A percentile compares a stretch with the other conserved stretches of the same genome.
phyloP scores from a whole-genome alignment of 2,888 invertebrate species.

The Blastobasis adustella region DNA sequence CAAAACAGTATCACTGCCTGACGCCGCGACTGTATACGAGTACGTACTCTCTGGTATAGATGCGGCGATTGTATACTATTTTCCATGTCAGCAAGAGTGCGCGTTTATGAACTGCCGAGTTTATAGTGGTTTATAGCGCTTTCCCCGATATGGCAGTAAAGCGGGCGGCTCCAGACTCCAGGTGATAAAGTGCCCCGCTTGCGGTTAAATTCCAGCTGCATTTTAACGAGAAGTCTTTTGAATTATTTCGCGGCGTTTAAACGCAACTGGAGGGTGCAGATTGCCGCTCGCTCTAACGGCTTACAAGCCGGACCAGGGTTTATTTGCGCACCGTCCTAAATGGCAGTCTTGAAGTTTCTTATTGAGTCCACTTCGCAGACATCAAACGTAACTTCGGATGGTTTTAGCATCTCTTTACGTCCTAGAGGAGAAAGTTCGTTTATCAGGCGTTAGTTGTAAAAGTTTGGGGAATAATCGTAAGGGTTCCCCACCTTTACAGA shows the following conservation, averaged over 20 bases:
- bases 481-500: no score
- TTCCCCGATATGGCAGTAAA: constrained; percentile 34
- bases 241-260: constrained; percentile 66
- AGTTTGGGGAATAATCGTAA: no score
- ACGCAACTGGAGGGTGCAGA: constrained; percentile 39
- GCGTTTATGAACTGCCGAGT: constrained; percentile 49
- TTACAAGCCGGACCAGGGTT: constrained; percentile 16
- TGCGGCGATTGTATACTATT: constrained; percentile 54
- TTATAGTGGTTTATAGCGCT: constrained; percentile 30
- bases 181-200: constrained; percentile 55
- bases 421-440: no score
- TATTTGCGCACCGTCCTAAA: no score
- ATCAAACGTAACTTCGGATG: no score
- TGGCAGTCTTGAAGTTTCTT: no score
- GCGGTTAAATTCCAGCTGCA: constrained; percentile 55
- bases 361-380: no score
- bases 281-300: constrained; percentile 46
- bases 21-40: no score
- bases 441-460: no score
- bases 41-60: no score
- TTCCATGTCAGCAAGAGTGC: constrained; percentile 68
- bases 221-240: constrained; percentile 62
- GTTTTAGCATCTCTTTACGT: no score
- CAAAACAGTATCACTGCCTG: no score
- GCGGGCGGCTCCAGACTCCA: constrained; percentile 42